Evolutionary conservation across 92 coral and sea anemone species (phyloP), one percentile per base, ranked within the genome.

Genomic region (Phenganax stokvisi): DNA sequence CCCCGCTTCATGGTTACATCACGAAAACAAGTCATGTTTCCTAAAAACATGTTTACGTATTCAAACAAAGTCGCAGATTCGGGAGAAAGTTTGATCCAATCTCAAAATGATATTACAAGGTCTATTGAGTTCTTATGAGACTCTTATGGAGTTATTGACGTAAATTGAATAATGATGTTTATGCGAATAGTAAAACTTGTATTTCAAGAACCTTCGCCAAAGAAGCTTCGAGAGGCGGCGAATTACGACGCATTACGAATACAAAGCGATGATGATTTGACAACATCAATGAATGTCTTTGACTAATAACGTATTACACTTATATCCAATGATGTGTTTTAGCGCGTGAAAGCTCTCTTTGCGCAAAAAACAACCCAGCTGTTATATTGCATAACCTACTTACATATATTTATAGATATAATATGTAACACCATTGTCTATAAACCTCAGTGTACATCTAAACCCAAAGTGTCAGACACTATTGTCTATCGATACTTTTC

Each of bases 71-170:
- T 7, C n/a, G 73, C 37, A 68, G 17, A 6, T 64, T 64, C 70
- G 12, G 37, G 70, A 64, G 9, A 0, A 44, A 68, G 20, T 37
- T 37, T 5, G 47, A 44, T 20, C 27, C 30, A 64, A 20, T 37
- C 47, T 68, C 4, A n/a, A n/a, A 68, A 68, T 2, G 53, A 68
- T 10, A 44, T 68, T 9, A 68, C 52, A 68, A 28, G 73, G 53
- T 68, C 54, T 20, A 68, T 13, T 68, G 53, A 28, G 31, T 68
- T 30, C 47, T 15, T 68, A 37, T 12, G 54, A 37, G 12, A 2
- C 73, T 68, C 47, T 30, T 12, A 68, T 68, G 12, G 73, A 68
- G 54, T 37, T 53, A 68, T 10, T 68, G 73, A 68, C 73, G 73
- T 37, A 68, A 3, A 54, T 68, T 30, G 73, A 68, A 51, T 66